Evolutionary conservation across 2,797 vertebrate genomes (phyloP).

Genomic region (Micromesistius poutassou): DNA sequence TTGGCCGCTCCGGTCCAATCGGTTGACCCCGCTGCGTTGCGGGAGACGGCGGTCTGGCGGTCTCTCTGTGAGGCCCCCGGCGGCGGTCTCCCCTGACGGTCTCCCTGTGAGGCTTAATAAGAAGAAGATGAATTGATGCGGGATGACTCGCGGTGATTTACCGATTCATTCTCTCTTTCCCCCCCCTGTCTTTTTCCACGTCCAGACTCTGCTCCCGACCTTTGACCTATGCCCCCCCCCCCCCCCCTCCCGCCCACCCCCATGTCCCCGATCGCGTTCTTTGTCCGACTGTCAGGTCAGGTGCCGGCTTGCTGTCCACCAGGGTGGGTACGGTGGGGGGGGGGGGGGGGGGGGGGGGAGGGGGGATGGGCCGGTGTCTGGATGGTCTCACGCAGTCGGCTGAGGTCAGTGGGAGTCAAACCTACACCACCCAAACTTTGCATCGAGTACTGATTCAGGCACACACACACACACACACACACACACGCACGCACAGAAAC

Average conservation of each 20-base stretch:
- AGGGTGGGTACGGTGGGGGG: neutral
- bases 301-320: slow-evolving; percentile 57
- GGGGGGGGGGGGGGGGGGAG: no score
- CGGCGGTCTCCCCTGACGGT: neutral
- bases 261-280: slow-evolving; percentile 16
- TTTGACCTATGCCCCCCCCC: slow-evolving; percentile 47
- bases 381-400: neutral
- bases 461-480: no score
- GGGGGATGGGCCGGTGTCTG: no score
- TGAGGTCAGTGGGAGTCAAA: neutral
- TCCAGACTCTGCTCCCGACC: slow-evolving; percentile 48
- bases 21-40: neutral
- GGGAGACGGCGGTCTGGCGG: slow-evolving; percentile 27
- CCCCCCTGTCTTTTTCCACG: slow-evolving; percentile 24
- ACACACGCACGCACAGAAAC: no score
- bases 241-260: slow-evolving; percentile 25
- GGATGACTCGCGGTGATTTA: slow-evolving; percentile 35
- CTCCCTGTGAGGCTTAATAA: slow-evolving; percentile 23
- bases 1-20: slow-evolving; percentile 2
- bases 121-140: slow-evolving; percentile 30
- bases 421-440: no score
- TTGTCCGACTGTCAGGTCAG: slow-evolving; percentile 57
- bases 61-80: neutral
- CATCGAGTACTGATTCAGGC: no score
- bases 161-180: slow-evolving; percentile 24